Conservation (phyloP, 2,888 invertebrate species). For the Volucella zonaria region DNA sequence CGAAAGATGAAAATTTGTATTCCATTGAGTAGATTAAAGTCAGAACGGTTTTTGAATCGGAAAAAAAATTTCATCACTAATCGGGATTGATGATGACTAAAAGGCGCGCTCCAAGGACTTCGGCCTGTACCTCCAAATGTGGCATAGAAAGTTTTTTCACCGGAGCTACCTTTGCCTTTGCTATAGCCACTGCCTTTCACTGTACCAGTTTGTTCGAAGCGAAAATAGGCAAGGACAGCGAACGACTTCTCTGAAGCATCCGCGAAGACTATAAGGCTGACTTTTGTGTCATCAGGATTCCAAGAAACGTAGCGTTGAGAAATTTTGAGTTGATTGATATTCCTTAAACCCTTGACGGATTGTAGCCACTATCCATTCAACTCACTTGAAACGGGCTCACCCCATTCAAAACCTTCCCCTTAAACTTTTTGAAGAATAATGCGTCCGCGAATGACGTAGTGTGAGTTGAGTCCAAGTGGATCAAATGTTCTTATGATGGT, state of each 20-base stretch:
- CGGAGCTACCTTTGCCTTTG: slow-evolving; percentile 22
- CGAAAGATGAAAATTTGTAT: slow-evolving; percentile 27
- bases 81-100: not conserved
- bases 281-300: slow-evolving; percentile 10
- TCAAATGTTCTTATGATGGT: too few species aligned
- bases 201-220: not conserved
- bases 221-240: slow-evolving; percentile 1
- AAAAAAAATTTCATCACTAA: not conserved
- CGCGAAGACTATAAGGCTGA: slow-evolving; percentile 11
- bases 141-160: slow-evolving; percentile 19
- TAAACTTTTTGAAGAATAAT: too few species aligned
- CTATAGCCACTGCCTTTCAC: slow-evolving; percentile 19
- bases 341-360: not conserved
- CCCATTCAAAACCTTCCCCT: too few species aligned
- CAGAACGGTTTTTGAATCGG: slow-evolving; percentile 24
- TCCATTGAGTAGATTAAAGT: slow-evolving; percentile 23
- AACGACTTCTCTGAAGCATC: not conserved
- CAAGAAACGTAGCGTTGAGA: slow-evolving; percentile 6
- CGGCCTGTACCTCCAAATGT: slow-evolving; percentile 10
- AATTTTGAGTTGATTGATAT: slow-evolving; percentile 14
- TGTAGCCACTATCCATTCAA: not conserved
- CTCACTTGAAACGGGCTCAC: too few species aligned
- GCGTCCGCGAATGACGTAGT: too few species aligned
- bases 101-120: not conserved
- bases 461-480: too few species aligned